A percentile compares a stretch with the other conserved stretches of the same genome.
phyloP scores from a whole-genome alignment of 2,113 vertebrate species.

The Varanus salvator region DNA sequence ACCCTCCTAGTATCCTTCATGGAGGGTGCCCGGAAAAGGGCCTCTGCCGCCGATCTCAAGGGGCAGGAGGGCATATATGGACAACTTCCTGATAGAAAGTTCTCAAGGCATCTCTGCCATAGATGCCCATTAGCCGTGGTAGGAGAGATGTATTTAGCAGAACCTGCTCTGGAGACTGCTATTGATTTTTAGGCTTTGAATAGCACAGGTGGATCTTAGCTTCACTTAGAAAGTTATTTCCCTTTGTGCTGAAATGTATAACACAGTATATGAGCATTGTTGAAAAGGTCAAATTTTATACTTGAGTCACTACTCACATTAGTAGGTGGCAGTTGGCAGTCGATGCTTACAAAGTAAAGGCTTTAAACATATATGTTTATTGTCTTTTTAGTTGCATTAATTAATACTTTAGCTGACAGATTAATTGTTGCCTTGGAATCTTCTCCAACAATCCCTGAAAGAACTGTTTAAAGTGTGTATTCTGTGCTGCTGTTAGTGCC shows the following conservation, averaged over 20 bases:
- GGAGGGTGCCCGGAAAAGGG: no score
- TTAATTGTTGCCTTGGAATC: constrained; percentile 39
- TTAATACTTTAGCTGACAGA: constrained; percentile 24
- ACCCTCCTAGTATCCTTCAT: no score
- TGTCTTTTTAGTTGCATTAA: constrained; percentile 13
- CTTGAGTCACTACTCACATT: constrained; percentile 14
- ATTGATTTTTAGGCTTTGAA: background rate
- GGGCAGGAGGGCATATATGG: no score
- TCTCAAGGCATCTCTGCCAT: background rate
- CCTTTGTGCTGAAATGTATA: background rate
- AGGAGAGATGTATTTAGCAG: background rate
- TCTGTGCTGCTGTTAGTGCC: constrained; percentile 8
- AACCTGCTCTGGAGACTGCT: background rate
- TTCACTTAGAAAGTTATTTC: background rate
- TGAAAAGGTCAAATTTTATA: constrained; percentile 28
- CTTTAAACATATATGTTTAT: constrained; percentile 23
- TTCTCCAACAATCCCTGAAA: background rate
- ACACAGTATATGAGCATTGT: background rate
- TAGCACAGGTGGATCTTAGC: background rate
- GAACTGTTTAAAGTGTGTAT: background rate
- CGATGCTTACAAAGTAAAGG: constrained; percentile 6
- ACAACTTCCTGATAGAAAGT: background rate
- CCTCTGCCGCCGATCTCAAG: no score
- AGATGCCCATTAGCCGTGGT: background rate
- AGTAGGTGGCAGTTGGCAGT: constrained; percentile 27